Percentiles rank a stretch among this genome's conserved stretches.
phyloP scores from a whole-genome alignment of 2,797 vertebrate genomes.

The Typhlichthys eigenmanni region DNA sequence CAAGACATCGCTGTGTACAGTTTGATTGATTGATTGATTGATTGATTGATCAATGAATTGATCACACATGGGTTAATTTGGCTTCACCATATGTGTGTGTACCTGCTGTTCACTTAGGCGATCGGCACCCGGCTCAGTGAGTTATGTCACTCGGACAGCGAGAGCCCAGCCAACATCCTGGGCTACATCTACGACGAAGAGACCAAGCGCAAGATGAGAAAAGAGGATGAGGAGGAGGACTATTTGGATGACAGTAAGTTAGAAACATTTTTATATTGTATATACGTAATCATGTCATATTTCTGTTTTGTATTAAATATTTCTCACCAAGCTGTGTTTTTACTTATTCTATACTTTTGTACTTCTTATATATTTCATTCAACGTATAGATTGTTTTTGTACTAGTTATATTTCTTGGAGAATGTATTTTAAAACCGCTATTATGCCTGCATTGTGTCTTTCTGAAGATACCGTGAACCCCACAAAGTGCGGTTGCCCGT shows the following conservation, averaged over 20 bases:
- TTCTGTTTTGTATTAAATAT: not conserved
- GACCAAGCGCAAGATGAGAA: conserved; percentile 92
- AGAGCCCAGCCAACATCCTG: conserved; percentile 95
- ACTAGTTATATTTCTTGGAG: not conserved
- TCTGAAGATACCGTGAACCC: conserved; percentile 94
- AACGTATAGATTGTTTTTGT: not conserved
- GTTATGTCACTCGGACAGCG: conserved; percentile 93
- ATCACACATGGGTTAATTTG: conserved; percentile 2
- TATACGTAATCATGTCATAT: not conserved
- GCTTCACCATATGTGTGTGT: not conserved
- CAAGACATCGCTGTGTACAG: no score
- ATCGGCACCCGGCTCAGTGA: conserved; percentile 93
- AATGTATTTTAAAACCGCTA: not conserved
- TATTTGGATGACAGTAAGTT: conserved; percentile 98
- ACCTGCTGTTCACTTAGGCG: conserved; percentile 74
- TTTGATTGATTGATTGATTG: no score
- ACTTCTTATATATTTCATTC: no score
- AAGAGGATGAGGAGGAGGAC: conserved; percentile 98
- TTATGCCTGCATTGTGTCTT: not conserved
- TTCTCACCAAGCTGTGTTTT: not conserved
- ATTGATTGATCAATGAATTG: not conserved
- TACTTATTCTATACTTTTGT: not conserved
- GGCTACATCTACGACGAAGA: conserved; percentile 97
- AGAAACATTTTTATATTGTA: no score
- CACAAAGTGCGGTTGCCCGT: conserved; percentile 96